Conservation (phyloP, 2,797 vertebrate genomes). For the Psittacula echo region DNA sequence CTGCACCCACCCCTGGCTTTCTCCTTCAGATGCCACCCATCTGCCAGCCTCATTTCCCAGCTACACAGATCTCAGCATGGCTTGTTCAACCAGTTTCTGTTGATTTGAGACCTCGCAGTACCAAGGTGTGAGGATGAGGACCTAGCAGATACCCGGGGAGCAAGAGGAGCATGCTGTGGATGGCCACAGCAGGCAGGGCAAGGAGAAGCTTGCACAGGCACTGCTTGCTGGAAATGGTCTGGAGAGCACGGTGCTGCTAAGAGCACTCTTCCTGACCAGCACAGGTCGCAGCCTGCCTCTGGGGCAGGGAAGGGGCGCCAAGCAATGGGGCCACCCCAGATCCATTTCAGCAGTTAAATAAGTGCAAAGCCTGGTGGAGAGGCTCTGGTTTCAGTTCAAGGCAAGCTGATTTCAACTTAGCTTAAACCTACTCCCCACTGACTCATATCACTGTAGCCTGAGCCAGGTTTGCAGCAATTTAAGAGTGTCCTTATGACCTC, state of each 20-base stretch:
- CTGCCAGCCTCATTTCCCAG: not conserved
- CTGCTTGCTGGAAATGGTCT: not conserved
- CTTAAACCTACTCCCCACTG: slow-evolving; percentile 24
- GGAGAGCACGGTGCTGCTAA: not conserved
- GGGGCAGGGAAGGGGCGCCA: not conserved
- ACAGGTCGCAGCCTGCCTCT: not conserved
- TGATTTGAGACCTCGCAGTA: not conserved
- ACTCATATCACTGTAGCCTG: not conserved
- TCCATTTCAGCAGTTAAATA: slow-evolving; percentile 45
- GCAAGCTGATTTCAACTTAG: slow-evolving; percentile 20
- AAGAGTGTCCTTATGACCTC: not conserved
- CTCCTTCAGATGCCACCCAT: not conserved
- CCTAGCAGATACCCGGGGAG: not conserved
- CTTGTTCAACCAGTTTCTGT: not conserved
- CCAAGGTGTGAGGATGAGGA: not conserved
- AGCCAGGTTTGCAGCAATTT: not conserved
- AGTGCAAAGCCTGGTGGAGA: not conserved
- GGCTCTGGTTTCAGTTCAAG: slow-evolving; percentile 27
- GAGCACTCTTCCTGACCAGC: not conserved
- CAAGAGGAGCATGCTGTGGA: fast-evolving
- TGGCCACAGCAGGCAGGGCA: not conserved
- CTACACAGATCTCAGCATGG: not conserved
- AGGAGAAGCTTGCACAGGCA: not conserved
- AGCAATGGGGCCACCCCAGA: not conserved
- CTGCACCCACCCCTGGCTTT: not conserved